Conservation (phyloP, 2,888 invertebrate species). For the Nephrotoma appendiculata region DNA sequence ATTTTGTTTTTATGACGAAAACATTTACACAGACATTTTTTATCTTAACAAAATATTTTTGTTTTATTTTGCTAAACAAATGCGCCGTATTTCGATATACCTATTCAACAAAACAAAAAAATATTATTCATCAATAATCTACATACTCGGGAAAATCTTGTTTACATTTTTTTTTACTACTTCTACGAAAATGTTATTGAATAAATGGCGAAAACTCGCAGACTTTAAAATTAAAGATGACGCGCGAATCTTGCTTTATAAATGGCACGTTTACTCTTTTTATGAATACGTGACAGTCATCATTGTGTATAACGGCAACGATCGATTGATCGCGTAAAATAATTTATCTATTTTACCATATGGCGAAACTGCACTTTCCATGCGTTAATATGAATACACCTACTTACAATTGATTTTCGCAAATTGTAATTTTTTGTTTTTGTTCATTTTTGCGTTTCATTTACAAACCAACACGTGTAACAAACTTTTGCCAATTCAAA, state of each 20-base stretch:
- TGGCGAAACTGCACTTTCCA: background rate
- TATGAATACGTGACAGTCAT: background rate
- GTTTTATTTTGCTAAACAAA: background rate
- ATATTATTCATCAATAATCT: background rate
- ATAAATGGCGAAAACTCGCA: background rate
- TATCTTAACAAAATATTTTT: background rate
- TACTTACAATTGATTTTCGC: background rate
- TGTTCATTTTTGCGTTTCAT: background rate
- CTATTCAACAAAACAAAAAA: background rate
- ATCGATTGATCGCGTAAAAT: background rate
- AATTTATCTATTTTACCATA: background rate
- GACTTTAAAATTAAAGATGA: background rate
- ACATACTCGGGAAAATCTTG: background rate
- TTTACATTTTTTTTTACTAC: background rate
- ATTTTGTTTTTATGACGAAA: background rate
- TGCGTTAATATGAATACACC: background rate
- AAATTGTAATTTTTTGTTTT: background rate
- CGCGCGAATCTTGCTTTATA: background rate
- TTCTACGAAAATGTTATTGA: background rate
- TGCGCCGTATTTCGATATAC: background rate
- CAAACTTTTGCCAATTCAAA: background rate
- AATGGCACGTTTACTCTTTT: background rate
- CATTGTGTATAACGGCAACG: background rate
- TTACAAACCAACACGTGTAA: background rate
- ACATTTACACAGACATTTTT: background rate